Evolutionary conservation across 1,140 invertebrate species (phyloP), one percentile per base, ranked within the genome.

Genomic region (Ephestia elutella): DNA sequence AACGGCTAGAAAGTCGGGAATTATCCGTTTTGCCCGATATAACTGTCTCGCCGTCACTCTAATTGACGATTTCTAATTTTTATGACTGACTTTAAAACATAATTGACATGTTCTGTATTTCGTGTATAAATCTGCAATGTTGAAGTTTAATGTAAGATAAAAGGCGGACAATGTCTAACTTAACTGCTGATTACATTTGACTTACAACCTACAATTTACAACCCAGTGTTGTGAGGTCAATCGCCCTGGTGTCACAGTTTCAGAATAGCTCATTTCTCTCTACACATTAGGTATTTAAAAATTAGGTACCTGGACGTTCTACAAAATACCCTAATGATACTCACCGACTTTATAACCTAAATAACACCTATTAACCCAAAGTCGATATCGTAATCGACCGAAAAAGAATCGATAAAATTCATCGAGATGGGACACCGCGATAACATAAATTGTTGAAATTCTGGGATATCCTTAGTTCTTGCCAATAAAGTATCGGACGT

Each of bases 291-390:
- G n/a, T n/a, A n/a, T n/a, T n/a, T n/a, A n/a, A n/a, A n/a, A n/a
- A n/a, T n/a, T n/a, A n/a, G n/a, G n/a, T n/a, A n/a, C n/a, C n/a
- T n/a, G n/a, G n/a, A n/a, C n/a, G n/a, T n/a, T n/a, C n/a, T n/a
- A n/a, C n/a, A 44, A 17, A 17, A 58, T 17, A 35, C 56, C 56
- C 28, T 51, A 58, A 58, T 51, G 48, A 0, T 18, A 20, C 50
- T 58, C 25, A 17, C 49, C 25, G 56, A 58, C 35, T 53, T 58
- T 58, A 58, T 58, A 51, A 49, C 35, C 25, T 21, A n/a, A n/a
- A 57, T 50, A 57, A 50, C 38, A 20, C 28, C 56, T 58, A 35
- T 58, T 51, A 58, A 50, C 55, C 35, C 25, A 21, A 28, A 49
- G 18, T 56, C 55, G 55, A 57, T 21, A 30, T 20, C 11, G 44